Evolutionary conservation across 1,140 invertebrate genomes (phyloP), one percentile per base, ranked within the genome.

Genomic region (Drosophila prosaltans): DNA sequence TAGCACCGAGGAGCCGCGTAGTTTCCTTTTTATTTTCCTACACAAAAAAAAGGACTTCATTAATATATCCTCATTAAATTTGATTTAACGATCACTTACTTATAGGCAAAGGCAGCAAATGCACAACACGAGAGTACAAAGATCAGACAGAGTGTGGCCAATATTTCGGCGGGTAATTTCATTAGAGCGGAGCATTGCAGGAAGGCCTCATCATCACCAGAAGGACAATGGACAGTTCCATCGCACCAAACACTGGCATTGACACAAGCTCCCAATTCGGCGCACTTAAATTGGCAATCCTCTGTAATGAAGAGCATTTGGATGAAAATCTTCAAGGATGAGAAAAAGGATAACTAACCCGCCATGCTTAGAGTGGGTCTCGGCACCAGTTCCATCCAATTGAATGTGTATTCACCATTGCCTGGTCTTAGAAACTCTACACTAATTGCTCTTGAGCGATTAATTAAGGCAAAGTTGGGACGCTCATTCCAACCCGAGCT

Each of bases 201-300:
- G 16, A 97, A 93, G 1, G 96, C 94, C 92, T 98, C 97, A 93
- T 98, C 97, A 82, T 96, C 95, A 0, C 96, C 97, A 1, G 96
- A 97, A 0, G 97, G 97, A 90, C 97, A 98, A 82, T 98, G 96
- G 32, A 94, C 93, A 10, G 95, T 93, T 0, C 97, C 97, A 83
- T 98, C 97, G 91, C 97, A 98, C 96, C 97, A 98, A 7, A 98
- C 94, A n/a, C 95, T 95, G 0, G 95, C 94, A 80, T 97, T 96
- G 80, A 98, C 97, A 92, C 97, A 98, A 3, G 97, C 97, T 82
- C 97, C 95, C 67, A 98, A 88, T 65, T 97, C 97, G 0, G 97
- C 95, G 91, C 97, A 98, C 28, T 95, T 94, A 82, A 96, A 95
- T 69, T 94, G 94, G 81, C 97, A 98, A 72, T 97, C 95, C 16